Evolutionary conservation across 2,113 vertebrate genomes (phyloP).

Genomic region (Vidua chalybeata): DNA sequence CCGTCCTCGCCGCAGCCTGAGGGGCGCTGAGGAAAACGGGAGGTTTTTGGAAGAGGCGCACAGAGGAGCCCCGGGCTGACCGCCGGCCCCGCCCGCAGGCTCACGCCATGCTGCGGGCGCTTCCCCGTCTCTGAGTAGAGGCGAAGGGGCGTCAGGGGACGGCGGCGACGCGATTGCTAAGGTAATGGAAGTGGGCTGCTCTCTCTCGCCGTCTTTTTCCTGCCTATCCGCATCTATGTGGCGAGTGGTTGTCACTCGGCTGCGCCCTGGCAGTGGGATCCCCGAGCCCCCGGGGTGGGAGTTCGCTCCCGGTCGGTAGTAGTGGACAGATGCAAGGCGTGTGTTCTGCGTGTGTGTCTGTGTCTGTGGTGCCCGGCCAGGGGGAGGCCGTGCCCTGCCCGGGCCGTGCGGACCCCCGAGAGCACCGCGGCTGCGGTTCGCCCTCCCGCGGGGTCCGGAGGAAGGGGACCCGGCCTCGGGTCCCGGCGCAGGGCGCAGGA

Average conservation of each 20-base stretch:
- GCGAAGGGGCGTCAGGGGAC: background rate
- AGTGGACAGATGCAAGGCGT: background rate
- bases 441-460: background rate
- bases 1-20: background rate
- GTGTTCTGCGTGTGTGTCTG: background rate
- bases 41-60: background rate
- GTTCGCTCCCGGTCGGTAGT: background rate
- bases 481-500: background rate
- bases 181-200: constrained; percentile 69
- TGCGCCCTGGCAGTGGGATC: background rate
- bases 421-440: background rate
- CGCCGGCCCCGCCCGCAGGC: background rate
- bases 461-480: background rate
- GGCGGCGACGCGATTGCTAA: constrained; percentile 62
- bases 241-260: background rate
- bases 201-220: background rate
- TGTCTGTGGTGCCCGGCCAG: background rate
- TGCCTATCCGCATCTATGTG: background rate
- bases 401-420: background rate
- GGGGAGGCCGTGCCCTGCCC: background rate
- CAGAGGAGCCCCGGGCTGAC: background rate
- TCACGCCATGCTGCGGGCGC: constrained; percentile 46
- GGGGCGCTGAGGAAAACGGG: background rate
- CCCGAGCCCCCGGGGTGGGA: background rate
- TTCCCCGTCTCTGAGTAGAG: constrained; percentile 43